Evolutionary conservation across 2,797 vertebrate species (phyloP).

Genomic region (Vireo griseus): DNA sequence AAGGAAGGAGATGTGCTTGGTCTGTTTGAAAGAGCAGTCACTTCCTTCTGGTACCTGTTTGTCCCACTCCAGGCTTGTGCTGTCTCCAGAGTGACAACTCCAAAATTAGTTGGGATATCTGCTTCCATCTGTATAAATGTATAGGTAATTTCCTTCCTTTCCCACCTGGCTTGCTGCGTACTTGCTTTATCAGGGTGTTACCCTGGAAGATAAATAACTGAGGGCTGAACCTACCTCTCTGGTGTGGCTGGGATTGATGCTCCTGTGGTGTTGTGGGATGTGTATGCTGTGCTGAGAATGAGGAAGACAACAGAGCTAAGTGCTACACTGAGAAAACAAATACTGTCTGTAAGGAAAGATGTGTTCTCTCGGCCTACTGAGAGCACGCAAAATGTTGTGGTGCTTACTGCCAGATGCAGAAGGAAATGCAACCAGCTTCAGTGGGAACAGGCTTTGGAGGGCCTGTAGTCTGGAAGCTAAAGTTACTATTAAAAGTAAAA

Average conservation of each 20-base stretch:
- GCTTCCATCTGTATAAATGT: background rate
- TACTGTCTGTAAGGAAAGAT: background rate
- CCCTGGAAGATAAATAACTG: background rate
- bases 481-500: background rate
- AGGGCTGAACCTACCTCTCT: background rate
- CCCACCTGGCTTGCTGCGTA: background rate
- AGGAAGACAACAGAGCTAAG: background rate
- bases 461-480: background rate
- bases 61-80: background rate
- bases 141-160: background rate
- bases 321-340: background rate
- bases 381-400: background rate
- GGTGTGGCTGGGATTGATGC: rapidly evolving
- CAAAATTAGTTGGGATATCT: background rate
- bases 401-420: background rate
- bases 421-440: background rate
- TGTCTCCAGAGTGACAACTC: background rate
- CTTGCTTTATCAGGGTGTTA: background rate
- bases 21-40: background rate
- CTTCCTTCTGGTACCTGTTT: background rate
- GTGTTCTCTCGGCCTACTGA: background rate
- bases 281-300: rapidly evolving
- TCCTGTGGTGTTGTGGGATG: background rate
- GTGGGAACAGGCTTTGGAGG: background rate
- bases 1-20: background rate